Evolutionary conservation across 2,888 invertebrate genomes (phyloP), one percentile per base, ranked within the genome.

Genomic region (Hydroisotoma schaefferi): DNA sequence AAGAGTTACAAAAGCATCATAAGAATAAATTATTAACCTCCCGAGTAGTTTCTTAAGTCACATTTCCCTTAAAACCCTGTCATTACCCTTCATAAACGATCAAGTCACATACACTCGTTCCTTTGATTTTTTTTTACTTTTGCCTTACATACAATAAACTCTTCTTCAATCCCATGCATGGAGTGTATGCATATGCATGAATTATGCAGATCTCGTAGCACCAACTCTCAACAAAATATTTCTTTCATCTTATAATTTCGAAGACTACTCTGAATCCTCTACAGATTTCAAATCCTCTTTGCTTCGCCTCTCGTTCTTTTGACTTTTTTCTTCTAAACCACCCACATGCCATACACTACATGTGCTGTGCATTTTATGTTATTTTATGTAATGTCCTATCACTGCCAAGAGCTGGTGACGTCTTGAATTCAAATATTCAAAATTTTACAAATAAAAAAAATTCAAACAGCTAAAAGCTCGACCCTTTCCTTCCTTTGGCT

Each of bases 181-280:
- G n/a, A 8, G 12, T 53, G 53, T 53, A 53, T 53, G 53, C 43
- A 40, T 53, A 23, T 53, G 53, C 43, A 53, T 18, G 27, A 20
- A 40, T 37, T 53, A 53, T 53, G 53, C 53, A 53, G 53, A 53
- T 53, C 53, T 23, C 38, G 53, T 37, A 12, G 12, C 26, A 10
- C 33, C 12, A 8, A 4, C 46, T 22, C 46, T 12, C 5, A 6
- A 29, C 25, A 20, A 37, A 46, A 58, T 26, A 25, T 28, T 8
- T 26, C 6, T 49, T 26, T 46, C 10, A 40, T 40, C n/a, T 15
- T 40, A 40, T 18, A 10, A 40, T 33, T 33, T 33, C 33, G 33
- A n/a, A n/a, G n/a, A n/a, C n/a, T n/a, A n/a, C n/a, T n/a, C n/a
- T n/a, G n/a, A n/a, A n/a, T n/a, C n/a, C 15, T 33, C 33, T 15